Percentiles rank a stretch among this genome's conserved stretches.
Evolutionary conservation across 2,797 vertebrate species (phyloP).

Genomic region (Enteromius anoplus): DNA sequence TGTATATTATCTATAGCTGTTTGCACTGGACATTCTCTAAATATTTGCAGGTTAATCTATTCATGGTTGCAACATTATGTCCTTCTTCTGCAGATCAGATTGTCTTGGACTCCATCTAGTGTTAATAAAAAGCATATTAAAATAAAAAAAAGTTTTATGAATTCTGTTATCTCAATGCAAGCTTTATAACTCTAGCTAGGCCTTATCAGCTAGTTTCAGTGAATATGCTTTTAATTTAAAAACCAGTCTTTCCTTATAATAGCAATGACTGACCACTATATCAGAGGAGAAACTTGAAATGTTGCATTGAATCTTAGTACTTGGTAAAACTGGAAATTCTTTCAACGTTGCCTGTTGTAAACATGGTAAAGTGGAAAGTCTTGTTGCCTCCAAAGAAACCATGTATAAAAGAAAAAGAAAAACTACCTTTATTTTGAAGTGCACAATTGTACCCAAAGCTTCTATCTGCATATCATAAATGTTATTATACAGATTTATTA

Average conservation of each 20-base stretch:
- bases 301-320: too few species aligned
- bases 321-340: not conserved
- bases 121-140: not conserved
- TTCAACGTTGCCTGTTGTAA: not conserved
- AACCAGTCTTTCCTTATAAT: too few species aligned
- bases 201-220: not conserved
- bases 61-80: not conserved
- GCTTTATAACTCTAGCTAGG: not conserved
- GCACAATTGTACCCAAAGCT: not conserved
- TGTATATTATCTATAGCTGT: not conserved
- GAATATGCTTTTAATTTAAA: not conserved
- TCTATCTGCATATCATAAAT: not conserved
- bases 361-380: not conserved
- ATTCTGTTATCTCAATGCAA: not conserved
- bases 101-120: not conserved
- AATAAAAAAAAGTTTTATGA: not conserved
- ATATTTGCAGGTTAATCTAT: not conserved
- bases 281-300: not conserved
- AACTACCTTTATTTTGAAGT: constrained; percentile 29
- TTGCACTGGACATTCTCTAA: not conserved
- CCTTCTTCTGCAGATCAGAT: not conserved
- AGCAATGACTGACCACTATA: not conserved
- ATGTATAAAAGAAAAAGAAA: not conserved
- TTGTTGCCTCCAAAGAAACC: not conserved
- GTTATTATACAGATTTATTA: not conserved